Conservation (phyloP, 2,113 vertebrate genomes). For the Bubo bubo region DNA sequence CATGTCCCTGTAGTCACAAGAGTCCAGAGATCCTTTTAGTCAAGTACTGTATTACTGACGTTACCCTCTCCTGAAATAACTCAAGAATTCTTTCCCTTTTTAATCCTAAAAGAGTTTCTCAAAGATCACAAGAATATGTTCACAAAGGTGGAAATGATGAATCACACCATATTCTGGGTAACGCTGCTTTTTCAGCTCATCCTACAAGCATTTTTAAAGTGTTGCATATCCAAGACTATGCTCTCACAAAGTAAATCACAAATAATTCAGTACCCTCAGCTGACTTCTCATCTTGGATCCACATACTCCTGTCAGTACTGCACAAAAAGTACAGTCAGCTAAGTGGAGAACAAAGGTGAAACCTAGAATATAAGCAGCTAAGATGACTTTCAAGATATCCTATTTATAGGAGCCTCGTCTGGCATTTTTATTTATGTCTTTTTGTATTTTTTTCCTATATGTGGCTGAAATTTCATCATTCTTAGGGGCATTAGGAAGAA, state of each 20-base stretch:
- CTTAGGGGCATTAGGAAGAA: not conserved
- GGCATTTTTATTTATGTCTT: not conserved
- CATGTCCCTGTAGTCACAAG: not conserved
- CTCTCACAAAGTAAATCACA: not conserved
- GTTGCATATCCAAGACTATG: not conserved
- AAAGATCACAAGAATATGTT: not conserved
- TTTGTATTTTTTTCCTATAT: not conserved
- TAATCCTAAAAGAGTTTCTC: not conserved
- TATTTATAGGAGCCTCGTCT: not conserved
- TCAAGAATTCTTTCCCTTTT: not conserved
- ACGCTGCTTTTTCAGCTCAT: not conserved
- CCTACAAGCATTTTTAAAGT: not conserved
- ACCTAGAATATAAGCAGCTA: not conserved
- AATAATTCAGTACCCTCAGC: not conserved
- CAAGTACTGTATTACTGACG: not conserved
- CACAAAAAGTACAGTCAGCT: not conserved
- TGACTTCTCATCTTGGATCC: not conserved
- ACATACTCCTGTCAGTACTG: not conserved
- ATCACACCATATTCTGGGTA: not conserved
- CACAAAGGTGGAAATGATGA: not conserved
- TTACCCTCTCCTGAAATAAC: not conserved
- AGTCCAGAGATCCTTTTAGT: not conserved
- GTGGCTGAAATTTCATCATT: not conserved
- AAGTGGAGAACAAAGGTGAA: not conserved
- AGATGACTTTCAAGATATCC: not conserved